Percentiles rank a stretch among this genome's conserved stretches.
Evolutionary conservation across 2,113 vertebrate genomes (phyloP).

Genomic region (Bambusicola thoracicus): DNA sequence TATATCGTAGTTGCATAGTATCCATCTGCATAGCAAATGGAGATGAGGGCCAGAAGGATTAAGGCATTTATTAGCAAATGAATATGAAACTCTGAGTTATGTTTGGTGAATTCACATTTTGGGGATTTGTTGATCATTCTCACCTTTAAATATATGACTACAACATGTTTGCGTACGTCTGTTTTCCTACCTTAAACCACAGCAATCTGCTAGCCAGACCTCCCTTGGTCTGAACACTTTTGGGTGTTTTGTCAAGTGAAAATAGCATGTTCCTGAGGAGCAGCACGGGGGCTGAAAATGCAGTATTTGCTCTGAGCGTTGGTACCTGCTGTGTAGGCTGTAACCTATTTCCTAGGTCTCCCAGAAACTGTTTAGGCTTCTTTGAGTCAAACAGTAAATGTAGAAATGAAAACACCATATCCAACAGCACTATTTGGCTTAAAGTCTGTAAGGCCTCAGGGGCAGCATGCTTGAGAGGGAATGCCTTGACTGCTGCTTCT

Average conservation of each 20-base stretch:
- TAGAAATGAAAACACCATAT: neutral
- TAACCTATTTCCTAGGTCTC: neutral
- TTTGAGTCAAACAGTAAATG: neutral
- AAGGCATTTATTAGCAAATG: neutral
- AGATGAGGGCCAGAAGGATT: neutral
- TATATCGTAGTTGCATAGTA: too few relatives aligned
- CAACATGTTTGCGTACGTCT: fast-evolving
- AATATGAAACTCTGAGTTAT: neutral
- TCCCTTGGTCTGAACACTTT: neutral
- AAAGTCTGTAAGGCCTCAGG: neutral
- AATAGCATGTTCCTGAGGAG: neutral
- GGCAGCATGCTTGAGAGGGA: fast-evolving
- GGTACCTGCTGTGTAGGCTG: neutral
- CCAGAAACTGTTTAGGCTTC: neutral
- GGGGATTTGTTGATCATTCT: neutral
- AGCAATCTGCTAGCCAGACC: neutral
- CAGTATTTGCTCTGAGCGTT: neutral
- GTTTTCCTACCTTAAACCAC: neutral
- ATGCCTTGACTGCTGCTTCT: neutral
- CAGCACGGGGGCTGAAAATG: fast-evolving
- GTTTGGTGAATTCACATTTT: neutral
- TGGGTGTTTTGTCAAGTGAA: neutral
- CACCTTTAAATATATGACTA: fast-evolving
- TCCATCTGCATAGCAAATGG: fast-evolving
- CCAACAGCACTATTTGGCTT: neutral